These are phyloP conservation scores for Mastigias papua DNA, from an alignment of 30 jellyfish, hydroid and myxozoan species.

Conservation along the genomic window DNA sequence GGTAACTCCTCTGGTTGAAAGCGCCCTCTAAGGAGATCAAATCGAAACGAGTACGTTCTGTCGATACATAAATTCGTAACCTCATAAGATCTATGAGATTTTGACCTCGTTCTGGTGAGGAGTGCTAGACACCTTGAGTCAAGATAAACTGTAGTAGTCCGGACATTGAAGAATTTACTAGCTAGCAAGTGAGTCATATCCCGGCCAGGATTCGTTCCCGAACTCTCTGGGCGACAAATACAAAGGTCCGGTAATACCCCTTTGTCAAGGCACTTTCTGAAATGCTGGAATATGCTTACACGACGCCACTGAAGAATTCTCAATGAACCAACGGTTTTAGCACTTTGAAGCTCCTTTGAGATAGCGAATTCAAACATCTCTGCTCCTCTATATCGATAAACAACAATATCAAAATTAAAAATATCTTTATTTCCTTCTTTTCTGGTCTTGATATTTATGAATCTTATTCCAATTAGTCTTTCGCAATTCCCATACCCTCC, in stretches of 20 bases:
- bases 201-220: slow-evolving; percentile 89
- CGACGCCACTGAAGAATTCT: slow-evolving; percentile 91
- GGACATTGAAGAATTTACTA: slow-evolving; percentile 50
- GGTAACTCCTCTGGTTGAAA: slow-evolving; percentile 23
- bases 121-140: slow-evolving; percentile 92
- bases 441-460: slow-evolving; percentile 72
- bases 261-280: slow-evolving; percentile 84
- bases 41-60: slow-evolving; percentile 73
- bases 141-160: slow-evolving; percentile 53
- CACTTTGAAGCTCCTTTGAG: slow-evolving; percentile 8
- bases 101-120: slow-evolving; percentile 76
- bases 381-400: slow-evolving; percentile 85
- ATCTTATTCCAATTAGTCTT: slow-evolving; percentile 87
- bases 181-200: slow-evolving; percentile 85
- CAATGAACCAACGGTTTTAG: slow-evolving; percentile 20
- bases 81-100: slow-evolving; percentile 79
- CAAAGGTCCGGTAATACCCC: slow-evolving; percentile 86
- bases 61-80: slow-evolving; percentile 88
- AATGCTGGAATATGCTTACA: slow-evolving; percentile 95
- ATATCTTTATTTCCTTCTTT: slow-evolving; percentile 22
- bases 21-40: slow-evolving; percentile 44
- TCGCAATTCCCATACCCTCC: slow-evolving; percentile 97
- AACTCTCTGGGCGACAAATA: slow-evolving; percentile 91
- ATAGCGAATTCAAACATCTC: slow-evolving; percentile 95
- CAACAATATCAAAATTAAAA: slow-evolving; percentile 79